Conservation (phyloP, 2,797 vertebrate genomes). For the Halcyon smyrnensis region DNA sequence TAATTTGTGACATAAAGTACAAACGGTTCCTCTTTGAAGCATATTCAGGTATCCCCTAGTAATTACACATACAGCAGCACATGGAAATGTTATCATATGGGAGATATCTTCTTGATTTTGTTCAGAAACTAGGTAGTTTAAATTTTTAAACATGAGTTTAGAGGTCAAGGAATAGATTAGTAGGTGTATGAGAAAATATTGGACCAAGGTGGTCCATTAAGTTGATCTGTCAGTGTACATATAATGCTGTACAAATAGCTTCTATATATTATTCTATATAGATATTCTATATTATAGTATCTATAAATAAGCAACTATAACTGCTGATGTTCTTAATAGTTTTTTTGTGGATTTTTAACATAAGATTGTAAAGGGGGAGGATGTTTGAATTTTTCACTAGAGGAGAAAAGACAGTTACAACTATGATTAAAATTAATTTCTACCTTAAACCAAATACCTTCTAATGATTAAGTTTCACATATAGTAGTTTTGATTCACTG, state of each 20-base stretch:
- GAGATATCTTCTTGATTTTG: neutral
- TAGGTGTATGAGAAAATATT: neutral
- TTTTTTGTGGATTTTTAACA: neutral
- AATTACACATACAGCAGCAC: neutral
- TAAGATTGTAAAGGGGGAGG: neutral
- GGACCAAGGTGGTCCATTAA: neutral
- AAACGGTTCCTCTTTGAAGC: neutral
- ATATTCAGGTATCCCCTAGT: neutral
- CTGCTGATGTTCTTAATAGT: neutral
- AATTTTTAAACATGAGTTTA: neutral
- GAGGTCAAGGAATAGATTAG: neutral
- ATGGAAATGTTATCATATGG: neutral
- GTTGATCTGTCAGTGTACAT: neutral
- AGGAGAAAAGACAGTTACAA: neutral
- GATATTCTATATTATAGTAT: neutral
- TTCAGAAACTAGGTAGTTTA: neutral
- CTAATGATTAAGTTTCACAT: neutral
- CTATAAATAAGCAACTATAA: neutral
- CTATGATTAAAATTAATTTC: neutral
- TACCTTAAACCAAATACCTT: neutral
- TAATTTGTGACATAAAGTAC: neutral
- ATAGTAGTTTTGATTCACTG: neutral
- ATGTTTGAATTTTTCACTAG: neutral
- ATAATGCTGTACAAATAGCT: neutral
- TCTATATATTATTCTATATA: too few relatives aligned